Conservation (phyloP, 2,797 vertebrate species). For the Acanthis flammea region DNA sequence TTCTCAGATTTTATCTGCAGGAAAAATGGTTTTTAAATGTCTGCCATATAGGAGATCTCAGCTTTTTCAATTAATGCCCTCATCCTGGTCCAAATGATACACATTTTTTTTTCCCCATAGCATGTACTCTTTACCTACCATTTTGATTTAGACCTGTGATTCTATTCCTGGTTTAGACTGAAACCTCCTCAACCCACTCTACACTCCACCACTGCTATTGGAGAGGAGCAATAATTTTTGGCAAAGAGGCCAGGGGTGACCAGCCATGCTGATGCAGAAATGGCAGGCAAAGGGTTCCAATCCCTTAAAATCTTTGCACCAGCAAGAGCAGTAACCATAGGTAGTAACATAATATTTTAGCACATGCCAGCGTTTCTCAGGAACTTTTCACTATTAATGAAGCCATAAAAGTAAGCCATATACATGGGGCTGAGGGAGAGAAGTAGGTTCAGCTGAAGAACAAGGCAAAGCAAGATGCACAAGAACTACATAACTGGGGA, state of each 20-base stretch:
- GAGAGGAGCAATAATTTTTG: background rate
- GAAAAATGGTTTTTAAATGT: background rate
- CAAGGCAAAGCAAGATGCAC: background rate
- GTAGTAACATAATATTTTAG: background rate
- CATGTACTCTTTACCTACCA: background rate
- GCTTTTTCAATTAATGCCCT: background rate
- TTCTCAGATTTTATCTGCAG: background rate
- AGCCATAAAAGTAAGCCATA: background rate
- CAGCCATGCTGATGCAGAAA: background rate
- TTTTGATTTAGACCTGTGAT: background rate
- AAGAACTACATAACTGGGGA: background rate
- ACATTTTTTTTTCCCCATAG: background rate
- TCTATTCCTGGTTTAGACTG: background rate
- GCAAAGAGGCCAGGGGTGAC: background rate
- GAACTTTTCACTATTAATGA: background rate
- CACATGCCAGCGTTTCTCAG: background rate
- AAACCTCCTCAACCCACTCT: background rate
- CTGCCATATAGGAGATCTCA: background rate
- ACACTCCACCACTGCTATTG: background rate
- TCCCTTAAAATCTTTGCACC: background rate
- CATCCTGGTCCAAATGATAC: background rate
- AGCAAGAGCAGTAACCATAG: background rate
- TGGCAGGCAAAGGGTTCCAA: background rate
- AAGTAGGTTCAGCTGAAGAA: background rate
- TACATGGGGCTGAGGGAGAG: background rate